Evolutionary conservation across 2,113 vertebrate genomes (phyloP).

Genomic region (Orthonyx spaldingii): DNA sequence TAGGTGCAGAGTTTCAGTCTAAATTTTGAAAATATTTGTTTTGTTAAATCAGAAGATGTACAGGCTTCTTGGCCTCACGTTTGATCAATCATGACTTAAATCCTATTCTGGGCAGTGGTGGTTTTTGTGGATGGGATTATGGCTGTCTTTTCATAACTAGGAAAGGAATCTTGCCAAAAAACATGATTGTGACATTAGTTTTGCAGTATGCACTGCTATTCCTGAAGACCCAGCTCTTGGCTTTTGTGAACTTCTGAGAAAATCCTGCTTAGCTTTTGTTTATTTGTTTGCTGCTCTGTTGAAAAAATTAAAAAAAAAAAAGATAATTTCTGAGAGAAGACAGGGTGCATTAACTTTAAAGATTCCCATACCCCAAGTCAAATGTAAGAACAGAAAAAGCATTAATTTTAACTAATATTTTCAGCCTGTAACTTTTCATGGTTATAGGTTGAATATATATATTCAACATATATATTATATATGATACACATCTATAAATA

Average conservation of each 20-base stretch:
- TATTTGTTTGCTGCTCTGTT: not conserved
- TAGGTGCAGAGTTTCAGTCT: not conserved
- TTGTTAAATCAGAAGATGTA: not conserved
- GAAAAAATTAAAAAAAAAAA: not conserved
- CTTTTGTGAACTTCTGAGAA: not conserved
- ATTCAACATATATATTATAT: not conserved
- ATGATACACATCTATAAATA: not conserved
- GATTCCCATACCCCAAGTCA: not conserved
- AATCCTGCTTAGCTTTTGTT: not conserved
- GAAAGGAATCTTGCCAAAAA: slow-evolving; percentile 1
- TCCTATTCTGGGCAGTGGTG: not conserved
- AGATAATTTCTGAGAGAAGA: not conserved
- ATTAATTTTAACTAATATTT: not conserved
- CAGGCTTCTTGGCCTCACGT: not conserved
- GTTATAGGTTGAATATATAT: not conserved
- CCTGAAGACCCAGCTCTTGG: not conserved
- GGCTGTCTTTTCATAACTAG: not conserved
- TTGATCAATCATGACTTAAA: not conserved
- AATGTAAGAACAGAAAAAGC: not conserved
- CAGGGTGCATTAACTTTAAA: not conserved
- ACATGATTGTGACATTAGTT: not conserved
- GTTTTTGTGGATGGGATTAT: slow-evolving; percentile 20
- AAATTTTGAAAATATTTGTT: not conserved
- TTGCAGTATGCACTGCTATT: not conserved
- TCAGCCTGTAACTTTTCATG: not conserved